Base-by-base conservation (phyloP, 2,797 vertebrate genomes). In the Lutjanus campechanus region DNA sequence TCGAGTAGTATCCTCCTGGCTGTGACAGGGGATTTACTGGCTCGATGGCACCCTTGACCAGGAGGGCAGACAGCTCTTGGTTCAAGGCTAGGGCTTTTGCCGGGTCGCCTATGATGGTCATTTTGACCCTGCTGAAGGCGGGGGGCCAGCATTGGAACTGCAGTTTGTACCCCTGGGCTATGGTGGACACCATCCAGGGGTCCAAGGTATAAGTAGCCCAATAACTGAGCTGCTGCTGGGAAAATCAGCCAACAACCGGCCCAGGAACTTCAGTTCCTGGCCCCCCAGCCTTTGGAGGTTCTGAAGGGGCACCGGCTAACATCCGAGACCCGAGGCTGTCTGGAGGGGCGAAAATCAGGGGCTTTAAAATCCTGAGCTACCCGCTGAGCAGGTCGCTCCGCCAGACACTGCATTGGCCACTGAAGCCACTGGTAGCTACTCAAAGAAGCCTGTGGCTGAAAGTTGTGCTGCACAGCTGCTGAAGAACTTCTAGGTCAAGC, bases 401-500 rank as follows among this genome's bases (percentile, higher is more conserved):
- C 19, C 1, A n/a, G n/a, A 1, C 11, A 10, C 11, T 11, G 51
- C 0, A 11, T 8, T 3, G 51, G n/a, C 0, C n/a, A 3, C 51
- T 54, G 51, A 20, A 19, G 2, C 17, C n/a, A 3, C 8, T 8
- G 53, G 53, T 11, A 12, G 20, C 53, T 8, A 20, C 19, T 54
- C 8, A 9, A n/a, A 11, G 3, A 20, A 20, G 19, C 7, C 51
- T 8, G 51, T 53, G 51, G 51, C 2, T 19, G n/a, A 19, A 9
- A 19, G n/a, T 9, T 2, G 51, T 1, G 7, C 17, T 20, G 7
- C 8, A 7, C 4, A 17, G 50, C 50, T 4, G 51, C 19, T 19
- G 51, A n/a, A 4, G 51, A 20, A 2, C 19, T 19, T 6, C 53
- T 22, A n/a, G 53, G 53, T 9, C 53, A 11, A 13, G n/a, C 13